These are phyloP conservation scores for Drosophila pullipes DNA, from an alignment of 2,888 invertebrate species.

Conservation along the genomic window DNA sequence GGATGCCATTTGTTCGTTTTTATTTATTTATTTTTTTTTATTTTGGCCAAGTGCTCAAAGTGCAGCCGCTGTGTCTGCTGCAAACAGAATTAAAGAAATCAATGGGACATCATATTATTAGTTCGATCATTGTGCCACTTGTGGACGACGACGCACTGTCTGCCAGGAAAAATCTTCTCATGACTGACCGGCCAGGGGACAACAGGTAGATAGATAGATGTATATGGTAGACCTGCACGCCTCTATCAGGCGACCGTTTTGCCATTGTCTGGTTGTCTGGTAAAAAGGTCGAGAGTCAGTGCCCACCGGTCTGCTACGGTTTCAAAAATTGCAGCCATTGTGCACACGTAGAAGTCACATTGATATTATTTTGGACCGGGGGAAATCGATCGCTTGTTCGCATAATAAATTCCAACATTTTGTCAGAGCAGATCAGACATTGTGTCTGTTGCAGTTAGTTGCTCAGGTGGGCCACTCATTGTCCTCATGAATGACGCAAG, in stretches of 20 bases:
- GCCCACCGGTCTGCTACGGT: constrained; percentile 62
- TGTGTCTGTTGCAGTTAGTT: constrained; percentile 61
- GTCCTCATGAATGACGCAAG: constrained; percentile 77
- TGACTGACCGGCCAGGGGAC: constrained; percentile 50
- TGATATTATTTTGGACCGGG: constrained; percentile 64
- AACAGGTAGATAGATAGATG: constrained; percentile 52
- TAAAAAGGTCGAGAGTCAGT: constrained; percentile 47
- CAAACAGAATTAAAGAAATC: constrained; percentile 49
- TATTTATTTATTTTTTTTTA: background rate
- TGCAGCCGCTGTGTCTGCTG: constrained; percentile 57
- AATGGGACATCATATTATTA: constrained; percentile 61
- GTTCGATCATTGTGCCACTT: constrained; percentile 66
- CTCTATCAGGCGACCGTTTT: constrained; percentile 83
- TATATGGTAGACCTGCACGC: constrained; percentile 84
- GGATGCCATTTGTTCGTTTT: constrained; percentile 17
- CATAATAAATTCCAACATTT: constrained; percentile 63
- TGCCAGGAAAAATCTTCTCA: constrained; percentile 77
- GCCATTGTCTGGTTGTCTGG: constrained; percentile 70
- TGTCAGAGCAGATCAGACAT: constrained; percentile 62
- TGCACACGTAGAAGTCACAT: constrained; percentile 63
- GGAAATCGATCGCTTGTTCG: constrained; percentile 30
- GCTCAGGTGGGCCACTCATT: constrained; percentile 70
- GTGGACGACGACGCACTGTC: constrained; percentile 74
- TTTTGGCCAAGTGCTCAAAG: constrained; percentile 45
- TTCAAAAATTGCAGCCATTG: constrained; percentile 69